Percentiles rank a stretch among this genome's conserved stretches.
Evolutionary conservation across 2,113 vertebrate species (phyloP).

Genomic region (Calyptomena viridis): DNA sequence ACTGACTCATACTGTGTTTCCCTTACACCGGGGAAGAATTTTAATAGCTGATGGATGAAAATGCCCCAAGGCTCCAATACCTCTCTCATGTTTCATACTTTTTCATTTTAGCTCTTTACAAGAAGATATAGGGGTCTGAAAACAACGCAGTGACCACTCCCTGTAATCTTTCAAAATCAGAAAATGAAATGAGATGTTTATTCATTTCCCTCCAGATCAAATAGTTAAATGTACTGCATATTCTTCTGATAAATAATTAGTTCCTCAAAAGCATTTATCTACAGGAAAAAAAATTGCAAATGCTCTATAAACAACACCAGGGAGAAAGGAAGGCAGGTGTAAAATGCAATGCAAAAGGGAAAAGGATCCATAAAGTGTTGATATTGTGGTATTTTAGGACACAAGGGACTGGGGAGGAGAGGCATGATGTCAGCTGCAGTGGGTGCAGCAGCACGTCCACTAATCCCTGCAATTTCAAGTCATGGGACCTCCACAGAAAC

Average conservation of each 20-base stretch:
- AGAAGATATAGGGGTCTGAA: background rate
- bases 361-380: background rate
- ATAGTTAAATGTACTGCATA: background rate
- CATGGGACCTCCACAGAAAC: background rate
- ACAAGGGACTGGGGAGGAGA: background rate
- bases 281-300: background rate
- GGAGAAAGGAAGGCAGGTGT: background rate
- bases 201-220: background rate
- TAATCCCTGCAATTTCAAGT: background rate
- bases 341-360: background rate
- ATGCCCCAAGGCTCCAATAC: background rate
- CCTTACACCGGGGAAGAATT: background rate
- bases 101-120: background rate
- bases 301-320: background rate
- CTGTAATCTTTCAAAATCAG: background rate
- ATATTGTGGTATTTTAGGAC: constrained; percentile 19
- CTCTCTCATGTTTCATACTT: background rate
- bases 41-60: background rate
- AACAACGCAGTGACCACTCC: background rate
- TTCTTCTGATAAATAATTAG: background rate
- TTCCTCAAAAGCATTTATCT: background rate
- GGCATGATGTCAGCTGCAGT: background rate
- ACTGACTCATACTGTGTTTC: background rate
- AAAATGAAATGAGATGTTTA: background rate
- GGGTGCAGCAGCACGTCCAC: background rate